These are phyloP conservation scores for Coryphaenoides rupestris DNA, from an alignment of 2,113 vertebrate species.

Conservation along the genomic window DNA sequence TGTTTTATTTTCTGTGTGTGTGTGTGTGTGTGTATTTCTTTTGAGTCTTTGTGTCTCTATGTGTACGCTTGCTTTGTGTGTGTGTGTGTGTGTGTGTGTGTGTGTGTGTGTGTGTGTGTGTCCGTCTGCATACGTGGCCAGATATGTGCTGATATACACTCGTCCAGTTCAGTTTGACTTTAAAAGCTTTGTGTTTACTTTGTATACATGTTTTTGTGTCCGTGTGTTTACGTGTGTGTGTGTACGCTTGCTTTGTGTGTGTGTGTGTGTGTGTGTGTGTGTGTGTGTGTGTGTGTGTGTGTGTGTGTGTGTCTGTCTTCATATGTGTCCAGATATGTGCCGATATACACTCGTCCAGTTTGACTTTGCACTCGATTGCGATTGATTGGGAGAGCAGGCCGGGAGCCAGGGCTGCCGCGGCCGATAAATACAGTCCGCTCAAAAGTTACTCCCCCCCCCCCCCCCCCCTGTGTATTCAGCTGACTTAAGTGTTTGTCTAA, in stretches of 20 bases:
- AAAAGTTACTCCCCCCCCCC: too few species aligned
- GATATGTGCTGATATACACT: constrained; percentile 1
- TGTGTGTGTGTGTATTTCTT: too few species aligned
- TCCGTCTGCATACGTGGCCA: background rate
- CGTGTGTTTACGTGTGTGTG: too few species aligned
- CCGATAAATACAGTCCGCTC: constrained; percentile 6
- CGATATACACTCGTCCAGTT: too few species aligned
- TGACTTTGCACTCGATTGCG: background rate
- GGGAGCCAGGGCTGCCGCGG: background rate
- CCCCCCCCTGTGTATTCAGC: background rate
- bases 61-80: too few species aligned
- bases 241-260: too few species aligned
- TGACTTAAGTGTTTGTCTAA: constrained; percentile 7
- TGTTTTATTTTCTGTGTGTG: too few species aligned
- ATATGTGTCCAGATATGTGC: constrained; percentile 3
- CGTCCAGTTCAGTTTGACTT: too few species aligned
- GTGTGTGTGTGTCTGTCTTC: background rate
- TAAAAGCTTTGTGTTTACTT: too few species aligned
- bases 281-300: constrained; percentile 1
- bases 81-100: constrained; percentile 1
- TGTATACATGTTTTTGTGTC: too few species aligned
- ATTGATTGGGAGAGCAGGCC: too few species aligned
- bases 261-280: constrained; percentile 1
- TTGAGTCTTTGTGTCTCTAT: too few species aligned
- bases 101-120: background rate